phyloP scores from a whole-genome alignment of 2,113 vertebrate genomes.

The Mus musculus region DNA sequence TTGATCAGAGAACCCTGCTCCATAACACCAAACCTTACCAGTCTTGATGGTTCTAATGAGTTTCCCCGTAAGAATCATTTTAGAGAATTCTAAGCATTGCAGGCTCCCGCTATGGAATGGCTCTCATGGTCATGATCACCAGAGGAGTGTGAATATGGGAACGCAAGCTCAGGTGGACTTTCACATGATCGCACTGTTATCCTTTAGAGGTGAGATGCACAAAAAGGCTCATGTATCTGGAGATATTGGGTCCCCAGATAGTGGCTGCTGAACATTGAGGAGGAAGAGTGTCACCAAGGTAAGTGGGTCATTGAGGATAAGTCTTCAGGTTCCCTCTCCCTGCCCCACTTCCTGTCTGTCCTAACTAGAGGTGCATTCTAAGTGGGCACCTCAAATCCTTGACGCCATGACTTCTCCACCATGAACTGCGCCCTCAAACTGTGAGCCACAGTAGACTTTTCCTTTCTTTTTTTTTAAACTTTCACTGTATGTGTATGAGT shows the following conservation, averaged over 20 bases:
- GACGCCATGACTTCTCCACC: no score
- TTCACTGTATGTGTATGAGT: neutral
- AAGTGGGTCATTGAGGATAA: neutral
- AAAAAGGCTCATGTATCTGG: neutral
- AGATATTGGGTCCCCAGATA: neutral
- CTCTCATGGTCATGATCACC: neutral
- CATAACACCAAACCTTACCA: neutral
- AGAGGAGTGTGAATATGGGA: rapidly evolving
- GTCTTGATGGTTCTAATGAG: neutral
- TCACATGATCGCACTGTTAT: neutral
- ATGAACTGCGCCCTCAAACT: neutral
- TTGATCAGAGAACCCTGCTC: neutral
- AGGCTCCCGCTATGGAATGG: neutral
- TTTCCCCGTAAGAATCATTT: neutral
- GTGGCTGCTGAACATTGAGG: neutral
- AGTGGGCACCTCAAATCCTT: neutral
- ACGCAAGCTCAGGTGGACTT: neutral
- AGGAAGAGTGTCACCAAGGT: neutral
- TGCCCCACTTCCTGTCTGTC: neutral
- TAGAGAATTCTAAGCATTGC: neutral
- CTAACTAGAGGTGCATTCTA: neutral
- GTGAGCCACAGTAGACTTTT: neutral
- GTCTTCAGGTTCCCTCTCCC: neutral
- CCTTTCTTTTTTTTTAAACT: neutral
- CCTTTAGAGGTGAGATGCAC: neutral